Base-by-base conservation (phyloP, 2,113 vertebrate genomes). In the Sula dactylatra region DNA sequence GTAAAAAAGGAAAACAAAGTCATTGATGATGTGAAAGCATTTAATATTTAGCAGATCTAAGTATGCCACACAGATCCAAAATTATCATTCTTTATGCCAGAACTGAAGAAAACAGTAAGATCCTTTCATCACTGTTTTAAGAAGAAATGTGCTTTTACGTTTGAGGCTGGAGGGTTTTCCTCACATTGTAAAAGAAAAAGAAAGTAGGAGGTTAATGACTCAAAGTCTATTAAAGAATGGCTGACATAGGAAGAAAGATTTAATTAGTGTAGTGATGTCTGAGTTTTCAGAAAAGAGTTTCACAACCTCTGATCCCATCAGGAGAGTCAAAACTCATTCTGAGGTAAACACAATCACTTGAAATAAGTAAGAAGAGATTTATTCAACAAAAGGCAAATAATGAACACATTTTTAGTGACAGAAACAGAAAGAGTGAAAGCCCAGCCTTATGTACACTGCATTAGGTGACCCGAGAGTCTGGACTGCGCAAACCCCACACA, bases 281-380 rank as follows among this genome's bases (percentile, higher is more conserved):
- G 74, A 90, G 16, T 73, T 91, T 93, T 93, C 88, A 83, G 88
- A 90, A 80, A 50, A 88, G 36, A 36, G 34, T 90, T 87, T 88
- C 47, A 74, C 14, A 78, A 85, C 54, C 71, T 77, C 59, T 90
- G 86, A 93, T 59, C 54, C 26, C 12, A 62, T 70, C 78, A 76
- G 44, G 31, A 96, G 59, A 62, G 58, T 81, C 45, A 78, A 73
- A 90, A 47, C 38, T 36, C n/a, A 16, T 62, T 70, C n/a, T 86
- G 58, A 86, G 45, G 24, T 54, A 34, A 93, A 49, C 14, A 49
- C 16, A 50, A 81, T 5, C 38, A 17, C 71, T 88, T 90, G 42
- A 90, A 90, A 77, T 66, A 73, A 73, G 6, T 26, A 40, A 70
- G n/a, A 61, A 77, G 36, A 78, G 42, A 10, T 86, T 78, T 93